phyloP scores from a whole-genome alignment of 2,113 vertebrate species.

The Ondatra zibethicus region DNA sequence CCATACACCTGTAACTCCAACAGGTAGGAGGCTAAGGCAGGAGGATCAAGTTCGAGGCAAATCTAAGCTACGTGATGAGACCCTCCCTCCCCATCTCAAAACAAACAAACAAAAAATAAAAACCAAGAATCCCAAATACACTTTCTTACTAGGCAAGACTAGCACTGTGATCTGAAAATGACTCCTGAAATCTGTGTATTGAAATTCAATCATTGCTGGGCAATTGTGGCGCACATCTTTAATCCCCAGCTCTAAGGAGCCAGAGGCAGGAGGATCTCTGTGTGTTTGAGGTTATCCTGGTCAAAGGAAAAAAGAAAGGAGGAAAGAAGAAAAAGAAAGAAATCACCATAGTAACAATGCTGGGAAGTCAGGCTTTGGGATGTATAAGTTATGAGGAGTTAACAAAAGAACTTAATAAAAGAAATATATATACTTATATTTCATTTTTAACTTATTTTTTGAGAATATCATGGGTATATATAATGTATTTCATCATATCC shows the following conservation, averaged over 20 bases:
- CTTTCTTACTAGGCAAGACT: neutral
- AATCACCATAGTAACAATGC: neutral
- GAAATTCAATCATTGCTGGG: neutral
- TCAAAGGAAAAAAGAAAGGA: neutral
- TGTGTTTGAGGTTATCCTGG: neutral
- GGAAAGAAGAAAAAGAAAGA: too few species aligned
- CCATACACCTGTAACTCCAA: neutral
- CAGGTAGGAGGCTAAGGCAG: neutral
- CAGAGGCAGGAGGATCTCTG: neutral
- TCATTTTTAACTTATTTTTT: neutral
- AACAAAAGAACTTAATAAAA: neutral
- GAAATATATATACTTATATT: neutral
- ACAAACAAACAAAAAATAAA: neutral
- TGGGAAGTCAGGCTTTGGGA: neutral
- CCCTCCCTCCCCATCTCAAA: neutral
- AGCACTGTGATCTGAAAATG: neutral
- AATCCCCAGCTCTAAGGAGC: neutral
- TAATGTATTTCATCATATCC: neutral
- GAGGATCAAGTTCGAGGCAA: neutral
- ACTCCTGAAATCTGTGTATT: neutral
- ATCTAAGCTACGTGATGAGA: neutral
- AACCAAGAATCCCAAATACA: neutral
- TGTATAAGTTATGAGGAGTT: neutral
- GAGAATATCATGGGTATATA: neutral
- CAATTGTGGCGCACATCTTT: accelerated